Base-by-base conservation (phyloP, 2,888 invertebrate species). In the Resseliella maxima region DNA sequence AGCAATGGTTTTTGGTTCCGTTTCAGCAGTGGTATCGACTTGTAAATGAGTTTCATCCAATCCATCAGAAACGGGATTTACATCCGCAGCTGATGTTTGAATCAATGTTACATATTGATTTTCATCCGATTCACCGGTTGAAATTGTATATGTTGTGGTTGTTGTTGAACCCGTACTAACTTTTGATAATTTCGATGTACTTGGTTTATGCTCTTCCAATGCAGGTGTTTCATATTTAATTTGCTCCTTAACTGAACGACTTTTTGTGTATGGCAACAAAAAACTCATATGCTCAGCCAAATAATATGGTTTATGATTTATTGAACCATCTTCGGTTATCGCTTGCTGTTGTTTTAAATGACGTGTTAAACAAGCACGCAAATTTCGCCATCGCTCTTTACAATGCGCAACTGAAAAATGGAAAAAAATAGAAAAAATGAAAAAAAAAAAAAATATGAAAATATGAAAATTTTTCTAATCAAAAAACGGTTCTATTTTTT, bases 371-470 rank as follows among this genome's bases (percentile, higher is more conserved):
- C 91, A 91, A 64, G 91, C 91, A 27, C 92, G 89, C 24, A 92
- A 88, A 87, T 92, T 92, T 46, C 91, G 89, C 91, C 92, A 92
- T 83, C 91, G 89, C 88, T 92, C 91, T 88, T 91, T 92, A 88
- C 91, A 91, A 88, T 91, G 90, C 64, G 90, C 89, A 6, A 91
- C 91, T 91, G 85, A 86, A 35, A 85, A 27, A 86, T 18, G 59
- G 50, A 83, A 50, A 46, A 83, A 38, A 31, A 72, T 35, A 86
- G 46, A 72, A 81, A 21, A 72, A 81, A 18, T 36, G 35, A 31
- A 85, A 2, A 81, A 24, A 10, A 27, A n/a, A 86, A 86, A 59
- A 18, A 5, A 21, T 27, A 41, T 38, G 24, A 81, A n/a, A n/a
- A 86, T 64, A 15, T 41, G 45, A 36, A 86, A 3, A 38, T 83